A percentile compares a stretch with the other conserved stretches of the same genome.
These are phyloP conservation scores for Isoperla grammatica DNA, from an alignment of 2,888 invertebrate species.

Conservation along the genomic window DNA sequence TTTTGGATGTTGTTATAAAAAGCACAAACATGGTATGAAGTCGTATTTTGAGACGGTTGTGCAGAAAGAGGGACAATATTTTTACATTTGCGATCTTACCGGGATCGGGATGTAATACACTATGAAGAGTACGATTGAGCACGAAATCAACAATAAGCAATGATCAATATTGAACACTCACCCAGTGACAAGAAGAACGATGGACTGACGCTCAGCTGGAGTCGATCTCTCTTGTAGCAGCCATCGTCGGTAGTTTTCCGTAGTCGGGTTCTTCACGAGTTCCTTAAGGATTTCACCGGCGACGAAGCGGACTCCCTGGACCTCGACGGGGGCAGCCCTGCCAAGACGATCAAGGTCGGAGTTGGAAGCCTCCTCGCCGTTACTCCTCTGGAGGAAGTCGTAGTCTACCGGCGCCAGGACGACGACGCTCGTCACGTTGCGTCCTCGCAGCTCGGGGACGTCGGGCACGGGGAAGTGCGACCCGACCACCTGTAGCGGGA, in stretches of 20 bases:
- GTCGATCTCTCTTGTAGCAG: constrained; percentile 70
- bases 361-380: constrained; percentile 18
- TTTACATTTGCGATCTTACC: no score
- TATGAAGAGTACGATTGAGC: no score
- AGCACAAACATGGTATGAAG: no score
- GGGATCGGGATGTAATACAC: no score
- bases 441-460: constrained; percentile 65
- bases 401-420: constrained; percentile 79
- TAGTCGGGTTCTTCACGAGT: constrained; percentile 66
- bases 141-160: no score
- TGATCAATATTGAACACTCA: no score
- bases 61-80: no score
- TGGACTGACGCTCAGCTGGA: constrained; percentile 69
- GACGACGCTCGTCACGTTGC: constrained; percentile 77
- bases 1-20: no score
- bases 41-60: no score
- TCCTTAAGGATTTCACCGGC: constrained; percentile 71
- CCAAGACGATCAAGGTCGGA: constrained; percentile 20
- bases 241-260: constrained; percentile 75
- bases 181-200: constrained; percentile 76
- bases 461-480: constrained; percentile 80
- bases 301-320: constrained; percentile 65
- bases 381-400: constrained; percentile 35
- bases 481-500: constrained; percentile 72
- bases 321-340: constrained; percentile 44